Evolutionary conservation across 2,888 invertebrate genomes (phyloP).

Genomic region (Automeris io): DNA sequence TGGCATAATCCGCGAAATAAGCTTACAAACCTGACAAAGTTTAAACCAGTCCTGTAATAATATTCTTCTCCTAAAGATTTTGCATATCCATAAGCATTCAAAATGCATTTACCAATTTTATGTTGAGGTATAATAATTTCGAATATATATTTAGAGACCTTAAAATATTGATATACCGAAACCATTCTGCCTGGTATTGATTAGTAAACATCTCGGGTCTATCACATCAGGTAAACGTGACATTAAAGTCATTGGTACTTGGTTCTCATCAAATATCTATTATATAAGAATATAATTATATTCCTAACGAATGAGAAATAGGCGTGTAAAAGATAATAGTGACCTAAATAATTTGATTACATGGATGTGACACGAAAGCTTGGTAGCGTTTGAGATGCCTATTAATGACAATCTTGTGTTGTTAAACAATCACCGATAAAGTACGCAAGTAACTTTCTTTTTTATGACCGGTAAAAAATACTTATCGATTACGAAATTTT

Average conservation of each 20-base stretch:
- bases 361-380: conserved; percentile 28
- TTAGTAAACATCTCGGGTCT: not conserved
- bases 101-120: too few species aligned
- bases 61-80: too few species aligned
- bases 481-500: conserved; percentile 10
- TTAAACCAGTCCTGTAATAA: too few species aligned
- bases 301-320: conserved; percentile 1
- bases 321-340: conserved; percentile 1
- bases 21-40: too few species aligned
- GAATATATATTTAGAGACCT: too few species aligned
- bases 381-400: conserved; percentile 29
- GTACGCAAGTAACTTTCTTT: conserved; percentile 41
- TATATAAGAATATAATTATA: conserved; percentile 4
- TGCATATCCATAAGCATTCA: too few species aligned
- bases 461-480: conserved; percentile 24
- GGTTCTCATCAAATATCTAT: conserved; percentile 5
- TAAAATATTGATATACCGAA: too few species aligned
- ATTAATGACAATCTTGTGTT: conserved; percentile 19
- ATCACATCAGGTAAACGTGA: conserved; percentile 4
- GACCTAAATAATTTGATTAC: not conserved
- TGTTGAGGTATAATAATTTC: too few species aligned
- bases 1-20: too few species aligned
- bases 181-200: too few species aligned
- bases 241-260: not conserved
- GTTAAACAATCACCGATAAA: conserved; percentile 46